These are phyloP conservation scores for Bombus pyrosoma DNA, from an alignment of 1,140 invertebrate genomes.

Conservation along the genomic window DNA sequence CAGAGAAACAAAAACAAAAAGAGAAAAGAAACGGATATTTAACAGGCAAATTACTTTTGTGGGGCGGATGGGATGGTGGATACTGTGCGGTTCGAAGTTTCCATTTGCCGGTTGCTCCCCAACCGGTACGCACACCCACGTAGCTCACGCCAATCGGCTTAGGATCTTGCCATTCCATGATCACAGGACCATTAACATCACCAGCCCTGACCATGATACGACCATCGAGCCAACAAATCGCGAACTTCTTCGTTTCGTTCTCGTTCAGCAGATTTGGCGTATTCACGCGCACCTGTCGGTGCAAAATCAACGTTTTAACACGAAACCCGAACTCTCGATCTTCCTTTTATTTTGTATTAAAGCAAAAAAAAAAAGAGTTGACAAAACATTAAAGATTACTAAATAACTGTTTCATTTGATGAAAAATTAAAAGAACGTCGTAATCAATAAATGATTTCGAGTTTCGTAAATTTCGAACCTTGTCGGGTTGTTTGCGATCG, in stretches of 20 bases:
- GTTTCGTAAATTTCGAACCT: conserved; percentile 79
- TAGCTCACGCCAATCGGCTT: conserved; percentile 84
- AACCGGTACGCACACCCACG: conserved; percentile 85
- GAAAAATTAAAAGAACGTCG: not conserved
- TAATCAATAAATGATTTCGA: not conserved
- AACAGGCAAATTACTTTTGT: conserved; percentile 51
- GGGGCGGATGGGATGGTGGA: conserved; percentile 43
- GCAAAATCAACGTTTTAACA: conserved; percentile 36
- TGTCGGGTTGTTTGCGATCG: conserved; percentile 85
- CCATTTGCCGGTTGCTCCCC: conserved; percentile 85
- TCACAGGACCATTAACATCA: conserved; percentile 76
- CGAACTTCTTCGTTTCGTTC: conserved; percentile 84
- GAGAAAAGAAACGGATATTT: not conserved
- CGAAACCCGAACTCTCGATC: not conserved
- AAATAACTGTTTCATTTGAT: not conserved
- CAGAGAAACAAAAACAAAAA: not conserved
- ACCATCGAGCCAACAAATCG: conserved; percentile 84
- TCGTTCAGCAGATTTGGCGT: conserved; percentile 83
- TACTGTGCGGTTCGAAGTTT: conserved; percentile 72
- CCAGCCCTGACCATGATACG: conserved; percentile 80
- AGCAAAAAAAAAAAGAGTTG: not conserved
- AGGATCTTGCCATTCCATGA: conserved; percentile 84
- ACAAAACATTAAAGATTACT: too few species aligned
- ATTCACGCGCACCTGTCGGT: conserved; percentile 81
- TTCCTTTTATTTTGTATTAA: not conserved